A percentile compares a stretch with the other conserved stretches of the same genome.
Evolutionary conservation across 2,797 vertebrate species (phyloP).

Genomic region (Salmo trutta): DNA sequence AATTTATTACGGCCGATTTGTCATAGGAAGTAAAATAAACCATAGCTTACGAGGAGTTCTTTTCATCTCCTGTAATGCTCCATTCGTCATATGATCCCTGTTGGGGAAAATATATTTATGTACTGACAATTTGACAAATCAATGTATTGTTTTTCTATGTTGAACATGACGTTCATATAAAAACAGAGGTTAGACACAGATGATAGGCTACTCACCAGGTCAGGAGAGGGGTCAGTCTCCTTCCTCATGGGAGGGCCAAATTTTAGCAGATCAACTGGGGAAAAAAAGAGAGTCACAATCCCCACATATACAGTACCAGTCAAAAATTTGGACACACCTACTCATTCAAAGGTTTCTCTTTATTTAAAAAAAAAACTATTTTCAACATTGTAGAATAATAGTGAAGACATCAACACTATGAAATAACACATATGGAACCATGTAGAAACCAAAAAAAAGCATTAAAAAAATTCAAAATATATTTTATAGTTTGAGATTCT

Average conservation of each 20-base stretch:
- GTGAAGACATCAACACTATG: too few species aligned
- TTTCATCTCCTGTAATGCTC: constrained; percentile 32
- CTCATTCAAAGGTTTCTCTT: too few species aligned
- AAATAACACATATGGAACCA: too few species aligned
- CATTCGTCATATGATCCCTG: constrained; percentile 57
- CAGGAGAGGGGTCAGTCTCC: constrained; percentile 71
- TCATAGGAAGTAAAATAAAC: neutral
- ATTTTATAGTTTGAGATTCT: too few species aligned
- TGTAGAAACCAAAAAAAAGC: too few species aligned
- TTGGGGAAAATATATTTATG: neutral
- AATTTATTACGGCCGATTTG: neutral
- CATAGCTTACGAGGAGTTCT: constrained; percentile 52
- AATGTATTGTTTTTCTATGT: neutral
- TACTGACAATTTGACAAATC: neutral
- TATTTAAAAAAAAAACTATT: too few species aligned
- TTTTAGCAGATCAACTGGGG: constrained; percentile 72
- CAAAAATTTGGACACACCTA: neutral
- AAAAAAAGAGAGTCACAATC: neutral
- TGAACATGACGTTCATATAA: neutral
- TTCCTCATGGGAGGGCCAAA: constrained; percentile 72
- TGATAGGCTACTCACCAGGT: constrained; percentile 57
- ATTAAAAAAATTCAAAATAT: too few species aligned
- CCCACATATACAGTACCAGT: constrained; percentile 1
- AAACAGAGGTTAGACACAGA: neutral
- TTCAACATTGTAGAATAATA: too few species aligned